A percentile compares a stretch with the other conserved stretches of the same genome.
Conservation (phyloP, 2,113 vertebrate species). For the Archilochus colubris region DNA sequence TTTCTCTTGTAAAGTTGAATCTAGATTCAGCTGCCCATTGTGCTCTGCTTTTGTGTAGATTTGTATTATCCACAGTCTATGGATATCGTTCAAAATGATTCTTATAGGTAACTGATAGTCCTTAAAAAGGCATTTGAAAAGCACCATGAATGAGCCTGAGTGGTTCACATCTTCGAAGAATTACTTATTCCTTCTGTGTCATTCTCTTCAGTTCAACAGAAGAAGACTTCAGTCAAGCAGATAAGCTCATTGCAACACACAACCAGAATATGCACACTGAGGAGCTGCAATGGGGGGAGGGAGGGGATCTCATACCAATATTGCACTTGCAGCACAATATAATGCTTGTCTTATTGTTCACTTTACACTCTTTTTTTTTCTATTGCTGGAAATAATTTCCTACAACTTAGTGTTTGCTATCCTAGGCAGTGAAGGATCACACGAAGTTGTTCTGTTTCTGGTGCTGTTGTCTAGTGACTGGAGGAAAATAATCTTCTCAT, state of each 20-base stretch:
- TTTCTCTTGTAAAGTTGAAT: background rate
- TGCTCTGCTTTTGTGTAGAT: background rate
- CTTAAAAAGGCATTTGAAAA: background rate
- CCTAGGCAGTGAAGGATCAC: background rate
- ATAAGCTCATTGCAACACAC: background rate
- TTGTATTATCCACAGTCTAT: background rate
- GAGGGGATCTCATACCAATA: background rate
- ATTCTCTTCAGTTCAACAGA: background rate
- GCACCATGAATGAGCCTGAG: background rate
- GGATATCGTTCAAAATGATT: background rate
- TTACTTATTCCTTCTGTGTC: background rate
- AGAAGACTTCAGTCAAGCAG: background rate
- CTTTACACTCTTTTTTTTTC: background rate
- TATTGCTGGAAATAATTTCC: background rate
- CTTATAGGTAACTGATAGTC: background rate
- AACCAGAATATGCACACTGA: background rate
- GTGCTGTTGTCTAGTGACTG: background rate
- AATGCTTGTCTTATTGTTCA: background rate
- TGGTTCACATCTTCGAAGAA: background rate
- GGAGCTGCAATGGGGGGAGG: background rate
- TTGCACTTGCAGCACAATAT: background rate
- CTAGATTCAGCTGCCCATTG: background rate
- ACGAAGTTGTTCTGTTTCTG: background rate
- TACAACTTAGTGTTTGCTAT: background rate
- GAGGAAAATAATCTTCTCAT: background rate